phyloP scores from a whole-genome alignment of 2,113 vertebrate species.

The Alaudala cheleensis region DNA sequence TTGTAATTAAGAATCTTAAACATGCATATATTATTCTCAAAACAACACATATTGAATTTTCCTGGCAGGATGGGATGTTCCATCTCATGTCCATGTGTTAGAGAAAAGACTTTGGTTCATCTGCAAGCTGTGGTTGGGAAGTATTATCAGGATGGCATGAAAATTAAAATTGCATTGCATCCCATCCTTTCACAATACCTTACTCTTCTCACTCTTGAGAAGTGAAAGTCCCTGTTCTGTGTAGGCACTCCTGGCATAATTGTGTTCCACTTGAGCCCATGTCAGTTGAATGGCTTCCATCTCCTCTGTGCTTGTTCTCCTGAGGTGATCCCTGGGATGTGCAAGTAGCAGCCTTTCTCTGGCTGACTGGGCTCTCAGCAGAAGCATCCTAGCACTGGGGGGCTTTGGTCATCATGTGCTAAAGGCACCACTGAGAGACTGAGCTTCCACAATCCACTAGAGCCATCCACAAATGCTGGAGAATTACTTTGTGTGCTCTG shows the following conservation, averaged over 20 bases:
- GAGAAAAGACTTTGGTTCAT: neutral
- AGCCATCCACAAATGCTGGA: neutral
- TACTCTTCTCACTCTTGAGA: neutral
- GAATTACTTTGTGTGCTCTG: neutral
- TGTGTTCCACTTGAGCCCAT: neutral
- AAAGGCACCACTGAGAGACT: neutral
- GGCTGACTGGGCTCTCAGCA: neutral
- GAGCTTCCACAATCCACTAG: neutral
- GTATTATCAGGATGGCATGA: neutral
- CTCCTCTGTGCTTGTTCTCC: neutral
- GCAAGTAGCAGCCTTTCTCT: neutral
- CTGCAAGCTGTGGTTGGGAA: neutral
- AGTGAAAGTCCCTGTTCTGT: neutral
- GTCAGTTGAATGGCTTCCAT: neutral
- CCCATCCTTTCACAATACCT: neutral
- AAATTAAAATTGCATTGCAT: neutral
- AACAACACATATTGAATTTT: neutral
- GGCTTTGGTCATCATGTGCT: neutral
- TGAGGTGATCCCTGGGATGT: neutral
- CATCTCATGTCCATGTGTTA: neutral
- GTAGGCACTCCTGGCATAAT: neutral
- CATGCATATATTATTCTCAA: neutral
- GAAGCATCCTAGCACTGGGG: neutral
- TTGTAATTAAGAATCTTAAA: neutral
- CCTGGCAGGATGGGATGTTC: neutral